These are phyloP conservation scores for Misgurnus anguillicaudatus DNA, from an alignment of 2,113 vertebrate genomes.

Conservation along the genomic window DNA sequence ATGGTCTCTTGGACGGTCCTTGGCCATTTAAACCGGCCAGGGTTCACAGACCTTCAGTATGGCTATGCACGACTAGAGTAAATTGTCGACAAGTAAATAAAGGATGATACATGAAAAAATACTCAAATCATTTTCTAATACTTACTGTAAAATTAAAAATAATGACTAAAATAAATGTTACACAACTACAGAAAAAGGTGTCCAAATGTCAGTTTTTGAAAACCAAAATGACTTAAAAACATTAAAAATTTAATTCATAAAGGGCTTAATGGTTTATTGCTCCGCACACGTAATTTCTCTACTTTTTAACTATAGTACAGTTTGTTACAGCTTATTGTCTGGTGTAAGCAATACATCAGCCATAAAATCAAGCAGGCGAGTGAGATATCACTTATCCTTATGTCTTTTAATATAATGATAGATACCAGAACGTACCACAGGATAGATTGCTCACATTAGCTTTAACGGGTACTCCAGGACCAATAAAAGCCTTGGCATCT, in stretches of 20 bases:
- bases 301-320: not conserved
- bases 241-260: not conserved
- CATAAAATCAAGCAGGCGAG: slow-evolving; percentile 20
- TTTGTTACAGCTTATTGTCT: not conserved
- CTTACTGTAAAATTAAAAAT: no score
- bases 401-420: slow-evolving; percentile 31
- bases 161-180: no score
- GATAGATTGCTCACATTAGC: slow-evolving; percentile 22
- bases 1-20: not conserved
- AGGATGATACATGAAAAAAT: no score
- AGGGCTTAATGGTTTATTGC: not conserved
- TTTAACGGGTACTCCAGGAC: slow-evolving; percentile 18
- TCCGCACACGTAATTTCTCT: not conserved
- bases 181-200: no score
- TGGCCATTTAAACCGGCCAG: no score
- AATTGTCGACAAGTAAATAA: no score
- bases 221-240: no score
- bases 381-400: slow-evolving; percentile 29
- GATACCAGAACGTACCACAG: slow-evolving; percentile 10
- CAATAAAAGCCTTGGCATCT: slow-evolving; percentile 16
- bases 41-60: no score
- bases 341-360: slow-evolving; percentile 22
- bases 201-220: no score
- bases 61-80: no score
- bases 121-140: no score